phyloP scores from a whole-genome alignment of 2,113 vertebrate genomes.

The Rhinolophus ferrumequinum region DNA sequence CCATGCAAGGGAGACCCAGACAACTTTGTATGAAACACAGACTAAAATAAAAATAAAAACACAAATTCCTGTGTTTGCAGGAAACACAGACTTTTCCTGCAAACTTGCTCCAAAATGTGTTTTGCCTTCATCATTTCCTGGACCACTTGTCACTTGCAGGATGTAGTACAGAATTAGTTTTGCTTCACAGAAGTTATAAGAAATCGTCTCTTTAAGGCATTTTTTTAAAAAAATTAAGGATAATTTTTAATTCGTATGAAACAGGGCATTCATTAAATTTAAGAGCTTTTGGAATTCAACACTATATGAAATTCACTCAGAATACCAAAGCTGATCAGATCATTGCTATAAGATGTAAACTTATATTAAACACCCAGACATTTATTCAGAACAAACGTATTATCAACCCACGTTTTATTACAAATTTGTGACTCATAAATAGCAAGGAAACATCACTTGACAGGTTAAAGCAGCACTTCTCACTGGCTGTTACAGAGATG shows the following conservation, averaged over 20 bases:
- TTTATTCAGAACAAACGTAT: background rate
- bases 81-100: too few relatives aligned
- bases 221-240: background rate
- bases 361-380: background rate
- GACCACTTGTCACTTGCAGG: background rate
- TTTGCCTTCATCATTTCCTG: background rate
- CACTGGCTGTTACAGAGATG: background rate
- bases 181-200: background rate
- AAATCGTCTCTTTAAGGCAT: background rate
- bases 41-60: background rate
- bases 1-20: background rate
- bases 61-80: too few relatives aligned
- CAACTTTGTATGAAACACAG: background rate
- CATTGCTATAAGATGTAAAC: background rate
- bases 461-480: background rate
- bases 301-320: background rate
- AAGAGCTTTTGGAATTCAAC: background rate
- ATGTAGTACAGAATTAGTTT: background rate
- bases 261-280: background rate
- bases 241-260: background rate
- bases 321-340: background rate
- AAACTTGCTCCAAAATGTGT: background rate
- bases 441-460: background rate
- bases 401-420: background rate
- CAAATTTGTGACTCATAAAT: background rate